Evolutionary conservation across 2,888 invertebrate species (phyloP), one percentile per base, ranked within the genome.

Genomic region (Agelastica alni): DNA sequence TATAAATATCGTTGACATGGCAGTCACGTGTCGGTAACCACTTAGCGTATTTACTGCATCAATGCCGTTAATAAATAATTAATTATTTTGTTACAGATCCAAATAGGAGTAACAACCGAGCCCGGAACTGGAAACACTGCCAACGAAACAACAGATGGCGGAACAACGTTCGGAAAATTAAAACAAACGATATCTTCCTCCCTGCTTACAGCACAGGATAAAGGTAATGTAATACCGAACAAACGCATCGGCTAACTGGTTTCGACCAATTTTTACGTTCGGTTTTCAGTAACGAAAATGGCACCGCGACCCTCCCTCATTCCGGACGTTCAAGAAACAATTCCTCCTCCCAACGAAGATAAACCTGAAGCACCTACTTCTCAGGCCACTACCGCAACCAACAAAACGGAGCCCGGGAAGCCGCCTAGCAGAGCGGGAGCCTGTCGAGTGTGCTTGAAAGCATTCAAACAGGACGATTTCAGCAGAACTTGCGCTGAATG

Each of bases 401-500:
- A 67, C 47, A 81, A 81, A 71, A 68, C 77, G 26, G 89, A 89
- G 72, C 84, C 87, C 10, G 85, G 85, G 13, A 87, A 86, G 71
- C 88, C 89, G 3, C 86, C 87, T 2, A 89, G 89, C 36, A 81
- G 91, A 34, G 88, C 85, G 58, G 92, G 84, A 53, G 88, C 88
- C 57, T 93, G 86, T 77, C 82, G 90, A 61, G 89, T 93, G 17
- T 93, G 93, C 75, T 81, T 93, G 63, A 94, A 94, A 77, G 90
- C 91, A 53, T 86, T 95, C 75, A 91, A 91, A 71, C 91, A 90
- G 0, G 91, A 92, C 56, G 94, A 94, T 75, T 90, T 89, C 75
- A 91, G 87, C 76, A 87, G 90, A 75, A 89, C 87, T 45, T 95
- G 94, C 79, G 88, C 87, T 70, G 93, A 93, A 78, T 95, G 94